phyloP scores from a whole-genome alignment of 2,888 invertebrate genomes.

The Panopea generosa region DNA sequence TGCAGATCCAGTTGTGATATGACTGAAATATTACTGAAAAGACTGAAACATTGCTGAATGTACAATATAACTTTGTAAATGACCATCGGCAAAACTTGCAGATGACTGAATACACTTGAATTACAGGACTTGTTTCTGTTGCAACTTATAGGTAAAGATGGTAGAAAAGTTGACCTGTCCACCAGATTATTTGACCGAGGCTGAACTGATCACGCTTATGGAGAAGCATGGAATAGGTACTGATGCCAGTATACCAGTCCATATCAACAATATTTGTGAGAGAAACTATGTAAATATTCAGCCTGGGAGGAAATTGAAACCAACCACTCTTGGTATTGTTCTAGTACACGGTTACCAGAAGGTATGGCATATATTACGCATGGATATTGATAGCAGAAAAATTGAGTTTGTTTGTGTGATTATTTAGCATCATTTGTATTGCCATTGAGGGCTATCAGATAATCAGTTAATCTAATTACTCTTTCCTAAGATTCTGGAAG shows the following conservation, averaged over 20 bases:
- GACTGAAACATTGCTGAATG: too few relatives aligned
- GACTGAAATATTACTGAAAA: too few relatives aligned
- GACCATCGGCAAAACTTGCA: too few relatives aligned
- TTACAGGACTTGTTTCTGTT: too few relatives aligned
- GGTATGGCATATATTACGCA: constrained; percentile 86
- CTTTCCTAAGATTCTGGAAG: too few relatives aligned
- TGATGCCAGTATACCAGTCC: constrained; percentile 99
- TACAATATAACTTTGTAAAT: too few relatives aligned
- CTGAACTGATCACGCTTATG: constrained; percentile 98
- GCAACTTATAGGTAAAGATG: constrained; percentile 88
- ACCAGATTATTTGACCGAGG: constrained; percentile 98
- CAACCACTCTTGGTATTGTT: constrained; percentile 97
- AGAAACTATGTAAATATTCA: constrained; percentile 95
- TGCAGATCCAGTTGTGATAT: too few relatives aligned
- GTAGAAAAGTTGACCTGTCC: constrained; percentile 97
- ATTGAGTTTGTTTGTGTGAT: too few relatives aligned
- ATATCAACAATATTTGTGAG: constrained; percentile 99
- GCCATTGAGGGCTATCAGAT: too few relatives aligned
- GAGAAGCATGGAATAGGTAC: constrained; percentile 99
- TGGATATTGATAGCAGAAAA: not conserved
- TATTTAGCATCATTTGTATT: too few relatives aligned
- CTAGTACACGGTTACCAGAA: constrained; percentile 99
- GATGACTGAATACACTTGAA: too few relatives aligned
- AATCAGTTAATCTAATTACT: too few relatives aligned
- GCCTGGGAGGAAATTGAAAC: constrained; percentile 92